These are phyloP conservation scores for Drosophila kanapiae DNA, from an alignment of 1,140 invertebrate species.

Conservation along the genomic window DNA sequence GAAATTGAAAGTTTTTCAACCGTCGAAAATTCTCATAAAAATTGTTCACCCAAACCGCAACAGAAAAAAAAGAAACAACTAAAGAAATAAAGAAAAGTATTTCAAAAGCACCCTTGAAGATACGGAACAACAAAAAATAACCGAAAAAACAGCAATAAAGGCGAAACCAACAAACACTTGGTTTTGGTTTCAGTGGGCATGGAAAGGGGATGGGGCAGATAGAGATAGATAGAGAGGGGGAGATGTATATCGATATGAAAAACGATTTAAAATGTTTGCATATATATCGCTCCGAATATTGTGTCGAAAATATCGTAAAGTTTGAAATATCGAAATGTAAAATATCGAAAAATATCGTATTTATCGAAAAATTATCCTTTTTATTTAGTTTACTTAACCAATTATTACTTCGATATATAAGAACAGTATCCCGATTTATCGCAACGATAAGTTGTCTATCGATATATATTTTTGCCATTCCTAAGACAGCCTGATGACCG, in stretches of 20 bases:
- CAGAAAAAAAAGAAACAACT: conserved; percentile 17
- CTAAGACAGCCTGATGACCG: conserved; percentile 38
- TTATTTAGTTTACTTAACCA: too few relatives aligned
- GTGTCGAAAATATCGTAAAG: too few relatives aligned
- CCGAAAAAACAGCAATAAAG: conserved; percentile 20
- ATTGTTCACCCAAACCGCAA: conserved; percentile 72
- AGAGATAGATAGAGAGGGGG: not conserved
- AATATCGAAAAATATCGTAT: too few relatives aligned
- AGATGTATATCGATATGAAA: too few relatives aligned
- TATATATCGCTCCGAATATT: too few relatives aligned
- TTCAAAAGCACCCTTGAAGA: conserved; percentile 71
- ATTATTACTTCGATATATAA: too few relatives aligned
- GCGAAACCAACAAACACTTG: conserved; percentile 27
- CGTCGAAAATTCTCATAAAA: conserved; percentile 78
- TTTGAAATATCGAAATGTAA: too few relatives aligned
- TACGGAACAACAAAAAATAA: conserved; percentile 49
- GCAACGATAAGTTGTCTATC: not conserved
- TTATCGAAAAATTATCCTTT: too few relatives aligned
- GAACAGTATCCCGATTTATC: not conserved
- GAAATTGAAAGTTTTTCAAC: conserved; percentile 81
- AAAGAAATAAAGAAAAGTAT: conserved; percentile 51
- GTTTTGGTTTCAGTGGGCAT: not conserved
- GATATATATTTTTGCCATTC: not conserved
- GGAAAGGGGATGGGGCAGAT: not conserved
- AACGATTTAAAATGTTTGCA: too few relatives aligned